phyloP scores from a whole-genome alignment of 1,140 invertebrate species.

The Thereuonema tuberculata region DNA sequence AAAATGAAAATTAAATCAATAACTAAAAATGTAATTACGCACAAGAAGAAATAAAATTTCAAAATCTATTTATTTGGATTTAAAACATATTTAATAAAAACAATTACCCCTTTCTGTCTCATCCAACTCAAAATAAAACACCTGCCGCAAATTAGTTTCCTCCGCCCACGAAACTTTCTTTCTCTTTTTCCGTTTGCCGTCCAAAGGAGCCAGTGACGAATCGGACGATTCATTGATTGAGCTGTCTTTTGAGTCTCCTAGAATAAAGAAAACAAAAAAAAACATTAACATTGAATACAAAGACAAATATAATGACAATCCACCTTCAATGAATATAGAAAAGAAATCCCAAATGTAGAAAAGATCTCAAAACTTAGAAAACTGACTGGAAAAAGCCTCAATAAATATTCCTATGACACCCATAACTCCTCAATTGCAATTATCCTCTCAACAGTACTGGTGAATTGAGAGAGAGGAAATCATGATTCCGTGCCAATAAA shows the following conservation, averaged over 20 bases:
- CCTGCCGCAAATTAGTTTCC: constrained; percentile 59
- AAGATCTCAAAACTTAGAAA: too few relatives aligned
- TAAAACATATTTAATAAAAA: constrained; percentile 1
- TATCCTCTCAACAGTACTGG: too few relatives aligned
- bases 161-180: constrained; percentile 64
- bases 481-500: too few relatives aligned
- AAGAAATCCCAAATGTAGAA: too few relatives aligned
- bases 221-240: too few relatives aligned
- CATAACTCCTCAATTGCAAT: too few relatives aligned
- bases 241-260: not conserved
- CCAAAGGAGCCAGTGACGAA: too few relatives aligned
- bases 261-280: not conserved
- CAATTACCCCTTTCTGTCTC: constrained; percentile 63
- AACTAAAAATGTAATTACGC: constrained; percentile 14
- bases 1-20: not conserved
- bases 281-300: not conserved
- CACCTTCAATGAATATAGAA: too few relatives aligned
- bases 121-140: constrained; percentile 81
- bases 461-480: too few relatives aligned
- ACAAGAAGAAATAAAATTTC: not conserved
- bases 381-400: too few relatives aligned
- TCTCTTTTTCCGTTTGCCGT: constrained; percentile 29
- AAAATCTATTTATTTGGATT: not conserved
- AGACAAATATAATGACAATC: too few relatives aligned
- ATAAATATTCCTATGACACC: too few relatives aligned